phyloP scores from a whole-genome alignment of 2,113 vertebrate genomes.

The Dipodomys spectabilis region DNA sequence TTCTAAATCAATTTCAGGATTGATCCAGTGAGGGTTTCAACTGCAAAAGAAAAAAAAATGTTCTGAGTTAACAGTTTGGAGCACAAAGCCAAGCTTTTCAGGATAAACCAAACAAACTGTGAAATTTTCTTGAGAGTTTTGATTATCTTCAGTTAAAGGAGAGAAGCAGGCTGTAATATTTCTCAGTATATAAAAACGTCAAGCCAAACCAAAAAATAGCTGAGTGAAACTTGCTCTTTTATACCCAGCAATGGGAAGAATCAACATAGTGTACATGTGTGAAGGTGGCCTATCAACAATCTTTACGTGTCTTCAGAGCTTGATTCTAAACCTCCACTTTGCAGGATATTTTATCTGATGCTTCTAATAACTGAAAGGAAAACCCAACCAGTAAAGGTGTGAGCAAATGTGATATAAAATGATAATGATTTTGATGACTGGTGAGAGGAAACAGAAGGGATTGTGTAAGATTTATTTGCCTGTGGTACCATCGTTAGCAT shows the following conservation, averaged over 20 bases:
- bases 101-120: neutral
- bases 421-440: neutral
- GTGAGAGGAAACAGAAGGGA: neutral
- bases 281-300: neutral
- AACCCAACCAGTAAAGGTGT: neutral
- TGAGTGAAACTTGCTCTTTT: neutral
- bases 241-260: neutral
- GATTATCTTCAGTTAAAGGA: neutral
- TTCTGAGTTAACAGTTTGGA: neutral
- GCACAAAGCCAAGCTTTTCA: neutral
- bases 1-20: slow-evolving; percentile 20
- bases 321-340: neutral
- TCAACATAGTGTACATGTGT: neutral
- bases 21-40: neutral
- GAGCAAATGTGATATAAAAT: neutral
- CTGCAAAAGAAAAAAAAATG: neutral
- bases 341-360: neutral
- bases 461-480: neutral
- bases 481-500: neutral
- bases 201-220: neutral
- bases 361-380: neutral
- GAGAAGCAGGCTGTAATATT: neutral
- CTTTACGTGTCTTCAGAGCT: neutral
- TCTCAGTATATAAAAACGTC: neutral
- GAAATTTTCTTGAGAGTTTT: slow-evolving; percentile 26